Conservation (phyloP, 2,113 vertebrate species). For the Sebastes fasciatus region DNA sequence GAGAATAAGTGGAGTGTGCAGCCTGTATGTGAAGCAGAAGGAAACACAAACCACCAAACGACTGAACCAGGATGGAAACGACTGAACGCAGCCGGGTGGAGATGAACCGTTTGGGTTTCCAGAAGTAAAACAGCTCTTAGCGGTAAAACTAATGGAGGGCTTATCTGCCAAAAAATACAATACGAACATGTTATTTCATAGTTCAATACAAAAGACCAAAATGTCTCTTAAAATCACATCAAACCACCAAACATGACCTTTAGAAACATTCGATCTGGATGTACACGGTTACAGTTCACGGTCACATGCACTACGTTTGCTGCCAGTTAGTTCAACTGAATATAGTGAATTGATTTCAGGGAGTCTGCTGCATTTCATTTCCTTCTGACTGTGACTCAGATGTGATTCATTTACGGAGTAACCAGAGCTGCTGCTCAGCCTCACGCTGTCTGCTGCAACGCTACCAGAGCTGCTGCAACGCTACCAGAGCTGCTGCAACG, state of each 20-base stretch:
- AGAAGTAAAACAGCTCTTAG: not conserved
- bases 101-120: not conserved
- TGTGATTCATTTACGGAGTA: not conserved
- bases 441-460: too few species aligned
- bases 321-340: not conserved
- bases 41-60: not conserved
- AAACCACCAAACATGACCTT: not conserved
- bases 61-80: not conserved
- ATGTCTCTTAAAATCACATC: not conserved
- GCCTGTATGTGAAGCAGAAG: not conserved
- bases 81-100: not conserved
- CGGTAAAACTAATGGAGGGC: not conserved
- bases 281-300: not conserved
- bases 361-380: not conserved
- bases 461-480: too few species aligned
- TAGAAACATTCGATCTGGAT: not conserved
- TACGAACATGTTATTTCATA: not conserved
- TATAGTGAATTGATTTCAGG: not conserved
- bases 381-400: not conserved
- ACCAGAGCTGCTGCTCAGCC: not conserved
- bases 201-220: not conserved
- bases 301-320: not conserved
- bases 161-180: not conserved
- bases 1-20: not conserved
- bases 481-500: not conserved